phyloP scores from a whole-genome alignment of 2,888 invertebrate genomes.

The Stramonita haemastoma region DNA sequence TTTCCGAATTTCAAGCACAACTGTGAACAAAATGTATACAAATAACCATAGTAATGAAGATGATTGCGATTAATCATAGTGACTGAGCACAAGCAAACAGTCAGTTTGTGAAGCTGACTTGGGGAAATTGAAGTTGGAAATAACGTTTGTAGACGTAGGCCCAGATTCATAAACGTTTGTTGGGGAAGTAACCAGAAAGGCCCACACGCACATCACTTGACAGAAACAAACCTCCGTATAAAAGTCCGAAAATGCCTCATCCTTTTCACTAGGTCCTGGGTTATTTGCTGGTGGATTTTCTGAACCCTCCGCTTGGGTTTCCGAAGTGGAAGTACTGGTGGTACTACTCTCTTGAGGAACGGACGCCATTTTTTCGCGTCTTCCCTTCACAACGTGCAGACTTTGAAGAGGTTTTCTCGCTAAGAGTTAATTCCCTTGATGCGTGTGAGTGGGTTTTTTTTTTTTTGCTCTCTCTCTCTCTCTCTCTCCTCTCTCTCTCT shows the following conservation, averaged over 20 bases:
- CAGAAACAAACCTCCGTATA: constrained; percentile 18
- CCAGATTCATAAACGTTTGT: too few species aligned
- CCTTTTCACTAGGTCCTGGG: constrained; percentile 17
- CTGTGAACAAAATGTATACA: too few species aligned
- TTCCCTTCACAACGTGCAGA: constrained; percentile 13
- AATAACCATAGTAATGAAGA: too few species aligned
- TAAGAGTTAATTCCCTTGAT: constrained; percentile 21
- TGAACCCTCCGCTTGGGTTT: neutral
- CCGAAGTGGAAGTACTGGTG: neutral
- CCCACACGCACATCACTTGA: neutral
- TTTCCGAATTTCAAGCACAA: too few species aligned
- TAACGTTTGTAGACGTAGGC: too few species aligned
- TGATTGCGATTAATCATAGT: too few species aligned
- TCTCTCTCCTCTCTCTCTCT: neutral
- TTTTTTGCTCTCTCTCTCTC: too few species aligned
- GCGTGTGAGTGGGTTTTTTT: too few species aligned
- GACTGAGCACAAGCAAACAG: too few species aligned
- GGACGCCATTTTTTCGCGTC: constrained; percentile 34
- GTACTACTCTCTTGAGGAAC: neutral
- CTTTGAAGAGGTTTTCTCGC: neutral
- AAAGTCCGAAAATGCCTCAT: neutral
- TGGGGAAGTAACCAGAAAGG: too few species aligned
- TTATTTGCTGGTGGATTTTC: constrained; percentile 19
- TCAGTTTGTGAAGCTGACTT: too few species aligned
- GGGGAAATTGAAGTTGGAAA: too few species aligned